phyloP scores from a whole-genome alignment of 2,888 invertebrate genomes.

The Hydraecia micacea region DNA sequence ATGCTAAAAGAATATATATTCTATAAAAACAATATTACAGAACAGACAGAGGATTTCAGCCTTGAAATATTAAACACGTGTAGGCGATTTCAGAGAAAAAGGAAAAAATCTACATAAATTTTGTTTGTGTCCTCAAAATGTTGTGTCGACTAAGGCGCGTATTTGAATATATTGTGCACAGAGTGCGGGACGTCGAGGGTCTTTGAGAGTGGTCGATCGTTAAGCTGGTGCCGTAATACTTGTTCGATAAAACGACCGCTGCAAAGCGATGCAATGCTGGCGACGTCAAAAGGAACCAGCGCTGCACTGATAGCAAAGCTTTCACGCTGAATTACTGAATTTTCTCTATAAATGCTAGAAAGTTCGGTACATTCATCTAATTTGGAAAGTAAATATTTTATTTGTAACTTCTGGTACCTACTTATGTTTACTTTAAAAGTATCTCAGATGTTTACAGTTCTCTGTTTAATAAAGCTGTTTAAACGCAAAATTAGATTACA shows the following conservation, averaged over 20 bases:
- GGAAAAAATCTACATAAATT: constrained; percentile 33
- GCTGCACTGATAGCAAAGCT: constrained; percentile 56
- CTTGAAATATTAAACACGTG: constrained; percentile 49
- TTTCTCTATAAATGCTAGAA: constrained; percentile 25
- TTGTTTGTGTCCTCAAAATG: constrained; percentile 44
- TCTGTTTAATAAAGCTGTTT: constrained; percentile 1
- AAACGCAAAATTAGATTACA: constrained; percentile 23
- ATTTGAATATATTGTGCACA: constrained; percentile 46
- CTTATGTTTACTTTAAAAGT: background rate
- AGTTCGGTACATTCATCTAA: constrained; percentile 29
- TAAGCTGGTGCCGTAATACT: constrained; percentile 53
- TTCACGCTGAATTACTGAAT: constrained; percentile 53
- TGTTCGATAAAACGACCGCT: constrained; percentile 61
- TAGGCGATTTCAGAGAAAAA: constrained; percentile 14
- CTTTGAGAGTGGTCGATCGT: constrained; percentile 57
- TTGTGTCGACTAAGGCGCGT: constrained; percentile 37
- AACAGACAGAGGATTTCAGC: constrained; percentile 28
- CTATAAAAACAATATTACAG: constrained; percentile 39
- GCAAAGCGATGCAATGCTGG: constrained; percentile 53
- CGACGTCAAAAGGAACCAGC: constrained; percentile 55
- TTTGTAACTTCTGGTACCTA: background rate
- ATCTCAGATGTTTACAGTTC: background rate
- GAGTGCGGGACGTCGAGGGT: constrained; percentile 35
- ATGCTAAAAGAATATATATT: constrained; percentile 28
- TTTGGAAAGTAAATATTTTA: constrained; percentile 34